These are phyloP conservation scores for Drosophila kohkoa DNA, from an alignment of 1,140 invertebrate species.

Conservation along the genomic window DNA sequence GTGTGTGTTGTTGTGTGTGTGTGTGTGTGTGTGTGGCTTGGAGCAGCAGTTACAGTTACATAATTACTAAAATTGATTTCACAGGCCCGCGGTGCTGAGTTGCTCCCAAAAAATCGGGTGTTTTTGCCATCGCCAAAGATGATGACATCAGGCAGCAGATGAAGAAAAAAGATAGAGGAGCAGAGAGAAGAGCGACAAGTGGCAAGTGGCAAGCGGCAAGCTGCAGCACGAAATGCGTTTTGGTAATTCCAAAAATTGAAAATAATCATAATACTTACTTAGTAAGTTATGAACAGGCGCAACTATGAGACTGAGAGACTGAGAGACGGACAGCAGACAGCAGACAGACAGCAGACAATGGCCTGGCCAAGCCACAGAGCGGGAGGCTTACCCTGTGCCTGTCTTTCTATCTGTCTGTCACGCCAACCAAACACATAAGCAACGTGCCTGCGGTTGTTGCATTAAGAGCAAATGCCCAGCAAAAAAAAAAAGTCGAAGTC, in stretches of 20 bases:
- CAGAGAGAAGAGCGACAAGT: not conserved
- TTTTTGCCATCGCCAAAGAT: slow-evolving; percentile 23
- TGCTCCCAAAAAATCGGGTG: slow-evolving; percentile 53
- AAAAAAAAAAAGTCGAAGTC: not conserved
- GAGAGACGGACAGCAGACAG: not conserved
- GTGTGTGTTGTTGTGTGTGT: slow-evolving; percentile 6
- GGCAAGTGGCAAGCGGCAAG: slow-evolving; percentile 22
- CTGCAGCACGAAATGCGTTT: slow-evolving; percentile 70
- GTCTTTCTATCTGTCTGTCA: slow-evolving; percentile 24
- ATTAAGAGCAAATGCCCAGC: slow-evolving; percentile 28
- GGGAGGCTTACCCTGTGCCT: not conserved
- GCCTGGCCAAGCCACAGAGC: not conserved
- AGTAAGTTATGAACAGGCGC: slow-evolving; percentile 15
- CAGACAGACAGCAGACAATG: slow-evolving; percentile 18
- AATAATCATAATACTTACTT: slow-evolving; percentile 58
- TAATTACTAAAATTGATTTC: slow-evolving; percentile 74
- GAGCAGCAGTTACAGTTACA: slow-evolving; percentile 62
- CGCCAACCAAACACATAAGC: slow-evolving; percentile 37
- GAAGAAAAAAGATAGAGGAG: too few species aligned
- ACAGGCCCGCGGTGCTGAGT: slow-evolving; percentile 51
- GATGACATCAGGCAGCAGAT: slow-evolving; percentile 55
- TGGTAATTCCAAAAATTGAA: slow-evolving; percentile 62
- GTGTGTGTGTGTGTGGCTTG: slow-evolving; percentile 12
- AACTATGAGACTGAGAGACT: not conserved
- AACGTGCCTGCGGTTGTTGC: slow-evolving; percentile 44